Conservation (phyloP, 2,113 vertebrate species). For the Brienomyrus brachyistius region DNA sequence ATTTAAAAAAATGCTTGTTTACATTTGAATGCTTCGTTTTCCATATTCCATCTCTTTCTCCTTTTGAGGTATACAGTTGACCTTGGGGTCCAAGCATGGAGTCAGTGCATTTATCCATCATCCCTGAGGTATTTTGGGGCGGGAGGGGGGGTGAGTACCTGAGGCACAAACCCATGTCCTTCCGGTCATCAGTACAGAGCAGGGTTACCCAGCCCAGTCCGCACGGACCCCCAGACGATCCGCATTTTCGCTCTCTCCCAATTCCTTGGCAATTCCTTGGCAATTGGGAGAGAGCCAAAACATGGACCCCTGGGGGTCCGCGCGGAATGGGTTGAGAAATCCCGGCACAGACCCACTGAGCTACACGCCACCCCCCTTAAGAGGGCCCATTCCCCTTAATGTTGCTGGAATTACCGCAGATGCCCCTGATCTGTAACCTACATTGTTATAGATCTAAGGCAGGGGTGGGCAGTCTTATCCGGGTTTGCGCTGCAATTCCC, state of each 20-base stretch:
- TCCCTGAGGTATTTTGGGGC: not conserved
- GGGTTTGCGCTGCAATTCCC: no score
- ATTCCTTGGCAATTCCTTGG: no score
- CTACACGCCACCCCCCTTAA: not conserved
- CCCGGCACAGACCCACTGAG: not conserved
- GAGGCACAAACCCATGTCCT: not conserved
- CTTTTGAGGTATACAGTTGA: not conserved
- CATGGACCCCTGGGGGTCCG: no score
- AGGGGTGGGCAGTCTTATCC: not conserved
- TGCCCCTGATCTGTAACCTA: not conserved
- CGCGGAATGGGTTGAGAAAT: no score
- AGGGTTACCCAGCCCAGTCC: no score
- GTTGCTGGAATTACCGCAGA: not conserved
- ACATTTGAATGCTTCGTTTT: not conserved
- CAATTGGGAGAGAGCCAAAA: no score
- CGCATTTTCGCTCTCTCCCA: no score
- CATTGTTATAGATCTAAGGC: not conserved
- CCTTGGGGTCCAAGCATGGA: not conserved
- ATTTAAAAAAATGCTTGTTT: not conserved
- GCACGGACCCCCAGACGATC: no score
- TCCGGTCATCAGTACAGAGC: not conserved
- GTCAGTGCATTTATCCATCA: not conserved
- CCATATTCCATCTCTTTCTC: not conserved
- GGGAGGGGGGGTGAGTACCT: no score
- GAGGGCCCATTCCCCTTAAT: not conserved